A percentile compares a stretch with the other conserved stretches of the same genome.
Evolutionary conservation across 2,113 vertebrate genomes (phyloP).

Genomic region (Donacobius atricapilla): DNA sequence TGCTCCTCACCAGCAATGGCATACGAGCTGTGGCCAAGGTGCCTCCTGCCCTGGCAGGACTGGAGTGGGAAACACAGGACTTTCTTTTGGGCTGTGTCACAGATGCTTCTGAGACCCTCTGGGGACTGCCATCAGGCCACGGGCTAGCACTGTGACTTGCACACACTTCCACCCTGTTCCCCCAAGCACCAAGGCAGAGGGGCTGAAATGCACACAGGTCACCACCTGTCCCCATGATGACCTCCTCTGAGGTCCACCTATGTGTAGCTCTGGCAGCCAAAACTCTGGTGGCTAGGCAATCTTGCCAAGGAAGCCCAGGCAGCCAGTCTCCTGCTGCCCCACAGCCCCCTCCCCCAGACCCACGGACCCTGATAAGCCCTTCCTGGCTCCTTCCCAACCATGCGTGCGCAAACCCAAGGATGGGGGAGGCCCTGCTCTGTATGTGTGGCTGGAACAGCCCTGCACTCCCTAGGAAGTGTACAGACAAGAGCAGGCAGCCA

Average conservation of each 20-base stretch:
- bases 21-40: neutral
- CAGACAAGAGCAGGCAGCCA: neutral
- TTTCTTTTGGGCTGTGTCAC: neutral
- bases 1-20: neutral
- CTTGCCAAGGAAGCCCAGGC: neutral
- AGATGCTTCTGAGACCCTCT: neutral
- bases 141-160: neutral
- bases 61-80: neutral
- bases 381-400: neutral
- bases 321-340: neutral
- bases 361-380: neutral
- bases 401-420: neutral
- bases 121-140: neutral
- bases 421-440: neutral
- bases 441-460: neutral
- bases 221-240: neutral
- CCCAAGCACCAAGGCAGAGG: neutral
- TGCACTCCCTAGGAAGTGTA: neutral
- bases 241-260: neutral
- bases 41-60: neutral
- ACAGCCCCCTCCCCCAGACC: accelerated
- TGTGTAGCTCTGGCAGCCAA: neutral
- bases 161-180: neutral
- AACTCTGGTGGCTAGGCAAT: neutral
- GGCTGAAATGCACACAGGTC: neutral